phyloP scores from a whole-genome alignment of 2,797 vertebrate species.

The Enteromius anoplus region DNA sequence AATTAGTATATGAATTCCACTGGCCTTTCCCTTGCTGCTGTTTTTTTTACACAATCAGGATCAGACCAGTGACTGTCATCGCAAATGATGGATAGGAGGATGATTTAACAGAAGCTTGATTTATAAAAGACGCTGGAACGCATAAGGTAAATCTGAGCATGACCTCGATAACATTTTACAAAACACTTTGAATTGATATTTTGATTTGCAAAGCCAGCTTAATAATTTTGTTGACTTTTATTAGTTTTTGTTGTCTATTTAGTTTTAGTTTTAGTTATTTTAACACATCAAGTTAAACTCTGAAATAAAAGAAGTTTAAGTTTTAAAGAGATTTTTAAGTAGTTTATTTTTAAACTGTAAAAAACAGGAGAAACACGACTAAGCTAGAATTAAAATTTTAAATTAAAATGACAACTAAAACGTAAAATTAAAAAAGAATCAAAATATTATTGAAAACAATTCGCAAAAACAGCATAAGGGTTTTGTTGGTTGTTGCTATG shows the following conservation, averaged over 20 bases:
- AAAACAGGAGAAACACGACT: not conserved
- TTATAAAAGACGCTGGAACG: not conserved
- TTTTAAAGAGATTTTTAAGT: not conserved
- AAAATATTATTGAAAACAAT: not conserved
- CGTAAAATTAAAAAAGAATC: not conserved
- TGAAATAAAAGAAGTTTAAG: not conserved
- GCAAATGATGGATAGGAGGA: not conserved
- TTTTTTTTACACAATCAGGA: slow-evolving; percentile 2
- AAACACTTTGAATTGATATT: not conserved
- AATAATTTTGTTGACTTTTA: not conserved
- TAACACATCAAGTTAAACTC: not conserved
- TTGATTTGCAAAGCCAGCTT: not conserved
- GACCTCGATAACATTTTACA: not conserved
- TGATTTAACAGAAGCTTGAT: not conserved
- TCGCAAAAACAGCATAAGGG: not conserved
- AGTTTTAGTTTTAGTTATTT: not conserved
- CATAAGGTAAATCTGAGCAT: slow-evolving; percentile 1
- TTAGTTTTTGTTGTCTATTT: not conserved
- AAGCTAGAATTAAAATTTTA: not conserved
- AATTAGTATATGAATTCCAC: slow-evolving; percentile 34
- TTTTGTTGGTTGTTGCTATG: slow-evolving; percentile 12
- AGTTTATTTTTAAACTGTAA: not conserved
- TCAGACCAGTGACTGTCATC: not conserved
- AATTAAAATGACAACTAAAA: not conserved
- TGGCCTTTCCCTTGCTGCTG: not conserved